A percentile compares a stretch with the other conserved stretches of the same genome.
phyloP scores from a whole-genome alignment of 64 coral and sea anemone genomes.

The Acropora tenuis region DNA sequence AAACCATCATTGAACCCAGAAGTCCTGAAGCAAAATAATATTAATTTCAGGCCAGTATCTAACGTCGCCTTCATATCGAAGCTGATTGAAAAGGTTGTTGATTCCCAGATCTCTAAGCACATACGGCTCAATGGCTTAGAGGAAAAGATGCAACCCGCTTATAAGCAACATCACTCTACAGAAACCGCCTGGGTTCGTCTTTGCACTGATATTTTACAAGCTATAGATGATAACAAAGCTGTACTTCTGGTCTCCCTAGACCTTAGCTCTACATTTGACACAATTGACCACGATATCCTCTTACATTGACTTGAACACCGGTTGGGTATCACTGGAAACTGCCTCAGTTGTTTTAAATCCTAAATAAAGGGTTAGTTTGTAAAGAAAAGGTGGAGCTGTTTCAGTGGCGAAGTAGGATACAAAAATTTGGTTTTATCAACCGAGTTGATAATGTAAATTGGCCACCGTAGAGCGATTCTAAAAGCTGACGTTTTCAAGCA shows the following conservation, averaged over 20 bases:
- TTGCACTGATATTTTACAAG: neutral
- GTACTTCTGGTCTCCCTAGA: neutral
- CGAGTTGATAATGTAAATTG: no score
- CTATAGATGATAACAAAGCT: conserved; percentile 11
- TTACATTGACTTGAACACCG: no score
- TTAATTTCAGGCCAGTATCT: neutral
- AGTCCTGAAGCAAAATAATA: neutral
- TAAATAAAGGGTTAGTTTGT: no score
- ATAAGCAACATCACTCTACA: neutral
- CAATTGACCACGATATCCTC: neutral
- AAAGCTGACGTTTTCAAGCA: neutral
- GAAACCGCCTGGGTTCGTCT: conserved; percentile 3
- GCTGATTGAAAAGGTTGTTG: conserved; percentile 8
- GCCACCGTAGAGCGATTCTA: no score
- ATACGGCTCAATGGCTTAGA: neutral
- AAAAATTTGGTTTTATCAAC: no score
- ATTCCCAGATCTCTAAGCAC: neutral
- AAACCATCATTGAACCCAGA: neutral
- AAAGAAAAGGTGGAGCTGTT: no score
- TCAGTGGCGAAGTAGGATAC: no score
- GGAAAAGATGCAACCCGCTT: conserved; percentile 3
- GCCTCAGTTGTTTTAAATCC: no score
- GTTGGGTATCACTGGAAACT: no score
- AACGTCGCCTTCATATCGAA: conserved; percentile 10
- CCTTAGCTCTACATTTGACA: conserved; percentile 15